These are phyloP conservation scores for Thereva nobilitata DNA, from an alignment of 2,888 invertebrate species.

Conservation along the genomic window DNA sequence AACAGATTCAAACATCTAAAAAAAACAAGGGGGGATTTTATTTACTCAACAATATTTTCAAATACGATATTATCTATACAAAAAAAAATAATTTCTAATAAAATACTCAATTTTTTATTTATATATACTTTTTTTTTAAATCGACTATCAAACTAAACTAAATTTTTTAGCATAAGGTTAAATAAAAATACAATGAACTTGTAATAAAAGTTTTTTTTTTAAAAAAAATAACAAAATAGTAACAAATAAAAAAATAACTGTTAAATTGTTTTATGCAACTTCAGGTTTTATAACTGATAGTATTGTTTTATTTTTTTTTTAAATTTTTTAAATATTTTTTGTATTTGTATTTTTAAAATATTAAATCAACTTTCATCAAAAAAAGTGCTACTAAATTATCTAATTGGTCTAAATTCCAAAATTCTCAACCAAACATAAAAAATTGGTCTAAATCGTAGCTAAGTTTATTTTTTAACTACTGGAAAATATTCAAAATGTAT, in stretches of 20 bases:
- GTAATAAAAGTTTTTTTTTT: too few species aligned
- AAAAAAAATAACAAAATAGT: slow-evolving; percentile 11
- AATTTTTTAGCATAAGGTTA: neutral
- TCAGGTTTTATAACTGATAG: slow-evolving; percentile 37
- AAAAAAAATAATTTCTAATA: too few species aligned
- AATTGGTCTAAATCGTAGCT: too few species aligned
- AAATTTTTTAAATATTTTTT: slow-evolving; percentile 11
- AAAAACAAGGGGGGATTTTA: too few species aligned
- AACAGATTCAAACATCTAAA: too few species aligned
- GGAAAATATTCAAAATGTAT: too few species aligned
- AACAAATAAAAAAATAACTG: slow-evolving; percentile 15
- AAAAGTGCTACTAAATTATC: slow-evolving; percentile 9
- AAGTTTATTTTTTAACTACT: too few species aligned
- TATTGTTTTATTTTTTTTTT: slow-evolving; percentile 4
- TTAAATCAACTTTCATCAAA: neutral
- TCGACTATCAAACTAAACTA: too few species aligned
- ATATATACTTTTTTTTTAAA: too few species aligned
- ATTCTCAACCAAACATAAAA: neutral
- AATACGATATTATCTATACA: too few species aligned
- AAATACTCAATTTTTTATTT: too few species aligned
- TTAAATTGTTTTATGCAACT: slow-evolving; percentile 23
- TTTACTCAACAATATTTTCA: too few species aligned
- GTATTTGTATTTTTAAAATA: neutral
- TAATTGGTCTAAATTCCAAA: slow-evolving; percentile 24
- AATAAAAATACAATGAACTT: neutral